Evolutionary conservation across 2,113 vertebrate species (phyloP).

Genomic region (Labrus mixtus): DNA sequence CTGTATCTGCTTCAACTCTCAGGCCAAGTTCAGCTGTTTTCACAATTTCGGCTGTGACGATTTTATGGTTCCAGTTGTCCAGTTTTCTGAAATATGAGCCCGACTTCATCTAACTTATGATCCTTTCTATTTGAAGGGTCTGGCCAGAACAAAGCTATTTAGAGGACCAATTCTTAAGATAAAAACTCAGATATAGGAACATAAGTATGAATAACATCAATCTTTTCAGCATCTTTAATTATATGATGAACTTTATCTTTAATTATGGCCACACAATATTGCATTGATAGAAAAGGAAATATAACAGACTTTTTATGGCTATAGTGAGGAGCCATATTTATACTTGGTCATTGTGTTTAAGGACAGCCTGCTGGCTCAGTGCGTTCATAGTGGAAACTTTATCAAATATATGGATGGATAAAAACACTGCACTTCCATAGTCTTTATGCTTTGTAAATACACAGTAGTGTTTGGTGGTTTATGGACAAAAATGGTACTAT

Average conservation of each 20-base stretch:
- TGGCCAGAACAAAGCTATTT: slow-evolving; percentile 1
- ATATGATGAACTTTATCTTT: slow-evolving; percentile 1
- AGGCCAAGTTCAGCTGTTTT: slow-evolving; percentile 71
- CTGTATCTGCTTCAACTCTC: slow-evolving; percentile 46
- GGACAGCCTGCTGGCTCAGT: slow-evolving; percentile 65
- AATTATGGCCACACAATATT: neutral
- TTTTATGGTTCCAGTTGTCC: slow-evolving; percentile 68
- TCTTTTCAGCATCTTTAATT: slow-evolving; percentile 29
- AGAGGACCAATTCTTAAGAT: neutral
- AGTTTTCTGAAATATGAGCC: slow-evolving; percentile 64
- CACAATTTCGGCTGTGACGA: slow-evolving; percentile 64
- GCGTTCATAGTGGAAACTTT: slow-evolving; percentile 42
- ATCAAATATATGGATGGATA: neutral
- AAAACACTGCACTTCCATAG: slow-evolving; percentile 17
- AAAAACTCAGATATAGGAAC: neutral
- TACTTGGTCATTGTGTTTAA: slow-evolving; percentile 22
- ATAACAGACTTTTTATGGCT: neutral
- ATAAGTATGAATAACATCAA: neutral
- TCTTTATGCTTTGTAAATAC: slow-evolving; percentile 41
- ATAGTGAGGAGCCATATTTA: slow-evolving; percentile 21
- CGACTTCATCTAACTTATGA: slow-evolving; percentile 53
- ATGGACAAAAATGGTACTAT: slow-evolving; percentile 9
- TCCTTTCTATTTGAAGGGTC: slow-evolving; percentile 35
- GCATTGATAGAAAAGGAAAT: slow-evolving; percentile 13
- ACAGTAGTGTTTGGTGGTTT: neutral